phyloP scores from a whole-genome alignment of 2,888 invertebrate species.

The Ceraclea dissimilis region DNA sequence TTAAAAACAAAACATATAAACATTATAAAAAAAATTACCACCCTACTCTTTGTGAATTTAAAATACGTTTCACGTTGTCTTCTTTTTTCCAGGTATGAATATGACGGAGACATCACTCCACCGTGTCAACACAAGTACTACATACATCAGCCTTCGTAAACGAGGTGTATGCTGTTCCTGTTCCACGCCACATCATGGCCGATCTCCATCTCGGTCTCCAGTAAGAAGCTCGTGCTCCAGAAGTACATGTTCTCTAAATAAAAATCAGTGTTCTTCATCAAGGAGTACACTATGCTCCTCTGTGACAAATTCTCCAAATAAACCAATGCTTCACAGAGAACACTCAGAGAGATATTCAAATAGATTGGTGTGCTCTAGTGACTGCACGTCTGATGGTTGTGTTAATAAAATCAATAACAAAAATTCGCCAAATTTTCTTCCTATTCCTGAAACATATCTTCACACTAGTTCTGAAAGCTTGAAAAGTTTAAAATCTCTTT shows the following conservation, averaged over 20 bases:
- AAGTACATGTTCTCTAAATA: conserved; percentile 22
- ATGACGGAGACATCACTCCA: conserved; percentile 49
- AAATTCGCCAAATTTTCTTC: conserved; percentile 2
- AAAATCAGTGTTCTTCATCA: conserved; percentile 12
- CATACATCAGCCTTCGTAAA: conserved; percentile 53
- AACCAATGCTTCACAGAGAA: conserved; percentile 9
- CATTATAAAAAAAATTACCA: no score
- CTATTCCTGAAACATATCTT: conserved; percentile 8
- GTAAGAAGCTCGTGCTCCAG: conserved; percentile 23
- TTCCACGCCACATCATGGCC: conserved; percentile 30
- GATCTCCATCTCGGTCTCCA: conserved; percentile 28
- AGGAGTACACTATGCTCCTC: neutral
- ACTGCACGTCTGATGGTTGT: conserved; percentile 15
- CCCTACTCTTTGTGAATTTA: no score
- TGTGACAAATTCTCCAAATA: conserved; percentile 16
- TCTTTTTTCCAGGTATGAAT: conserved; percentile 30
- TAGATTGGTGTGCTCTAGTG: neutral
- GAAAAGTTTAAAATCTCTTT: conserved; percentile 4
- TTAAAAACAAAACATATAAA: no score
- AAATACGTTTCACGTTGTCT: no score
- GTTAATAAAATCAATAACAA: conserved; percentile 13
- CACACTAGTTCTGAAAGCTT: neutral
- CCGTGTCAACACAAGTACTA: conserved; percentile 56
- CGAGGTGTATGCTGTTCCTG: conserved; percentile 21
- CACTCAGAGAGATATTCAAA: neutral